Evolutionary conservation across 2,888 invertebrate genomes (phyloP).

Genomic region (Pyrgus malvae): DNA sequence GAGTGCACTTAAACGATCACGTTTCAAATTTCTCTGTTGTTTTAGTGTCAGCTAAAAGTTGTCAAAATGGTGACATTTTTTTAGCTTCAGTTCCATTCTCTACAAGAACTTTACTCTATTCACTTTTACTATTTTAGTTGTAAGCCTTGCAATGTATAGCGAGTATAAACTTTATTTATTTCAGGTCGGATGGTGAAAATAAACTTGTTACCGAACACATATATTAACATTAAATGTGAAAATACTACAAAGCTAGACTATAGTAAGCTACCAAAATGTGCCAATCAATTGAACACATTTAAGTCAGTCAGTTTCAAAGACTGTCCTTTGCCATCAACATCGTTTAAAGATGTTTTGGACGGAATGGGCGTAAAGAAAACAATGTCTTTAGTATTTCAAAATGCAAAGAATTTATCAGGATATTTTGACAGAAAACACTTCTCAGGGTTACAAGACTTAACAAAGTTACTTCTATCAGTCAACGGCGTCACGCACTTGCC

Average conservation of each 20-base stretch:
- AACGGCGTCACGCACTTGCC: conserved; percentile 84
- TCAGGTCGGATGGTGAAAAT: conserved; percentile 68
- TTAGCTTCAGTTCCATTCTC: neutral
- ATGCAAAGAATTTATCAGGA: conserved; percentile 76
- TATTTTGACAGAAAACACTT: conserved; percentile 82
- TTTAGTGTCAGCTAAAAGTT: conserved; percentile 37
- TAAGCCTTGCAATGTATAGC: neutral
- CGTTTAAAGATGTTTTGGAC: conserved; percentile 72
- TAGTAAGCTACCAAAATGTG: conserved; percentile 71
- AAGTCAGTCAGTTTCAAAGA: conserved; percentile 76
- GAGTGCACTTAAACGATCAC: conserved; percentile 52
- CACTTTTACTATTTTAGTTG: neutral
- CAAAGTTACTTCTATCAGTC: conserved; percentile 81
- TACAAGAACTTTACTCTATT: neutral
- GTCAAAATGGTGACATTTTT: conserved; percentile 25
- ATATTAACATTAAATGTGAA: conserved; percentile 70
- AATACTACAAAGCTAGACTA: conserved; percentile 66
- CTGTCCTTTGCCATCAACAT: conserved; percentile 77
- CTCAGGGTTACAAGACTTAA: conserved; percentile 76
- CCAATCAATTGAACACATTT: conserved; percentile 62
- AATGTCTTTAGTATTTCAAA: conserved; percentile 80
- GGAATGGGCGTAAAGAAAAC: conserved; percentile 73
- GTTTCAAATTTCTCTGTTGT: conserved; percentile 36
- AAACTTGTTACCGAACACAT: conserved; percentile 66
- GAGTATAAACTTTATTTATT: conserved; percentile 41